phyloP scores from a whole-genome alignment of 2,888 invertebrate species.

The Choristoneura rosaceana region DNA sequence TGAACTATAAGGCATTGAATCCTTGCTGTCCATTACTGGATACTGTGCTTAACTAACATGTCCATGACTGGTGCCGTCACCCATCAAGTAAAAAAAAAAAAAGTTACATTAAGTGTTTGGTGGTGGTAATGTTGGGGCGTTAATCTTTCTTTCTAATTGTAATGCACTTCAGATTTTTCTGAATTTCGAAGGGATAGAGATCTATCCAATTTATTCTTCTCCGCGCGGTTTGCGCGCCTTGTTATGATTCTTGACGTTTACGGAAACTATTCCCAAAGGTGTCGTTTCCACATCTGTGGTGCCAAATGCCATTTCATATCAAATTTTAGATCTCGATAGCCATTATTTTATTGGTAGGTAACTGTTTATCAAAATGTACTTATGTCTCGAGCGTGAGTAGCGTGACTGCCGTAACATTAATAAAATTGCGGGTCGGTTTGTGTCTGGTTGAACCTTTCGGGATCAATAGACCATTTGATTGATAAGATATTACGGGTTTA shows the following conservation, averaged over 20 bases:
- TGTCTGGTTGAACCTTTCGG: slow-evolving; percentile 18
- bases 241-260: neutral
- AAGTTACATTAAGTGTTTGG: no score
- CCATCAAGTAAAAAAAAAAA: no score
- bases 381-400: slow-evolving; percentile 22
- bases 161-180: no score
- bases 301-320: neutral
- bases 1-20: no score
- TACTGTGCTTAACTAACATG: no score
- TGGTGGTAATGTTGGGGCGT: no score
- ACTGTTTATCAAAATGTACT: slow-evolving; percentile 24
- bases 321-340: neutral
- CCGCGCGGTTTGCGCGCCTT: no score
- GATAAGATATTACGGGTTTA: neutral
- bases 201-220: no score
- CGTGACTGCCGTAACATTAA: slow-evolving; percentile 21
- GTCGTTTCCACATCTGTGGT: slow-evolving; percentile 2
- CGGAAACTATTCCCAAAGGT: slow-evolving; percentile 14
- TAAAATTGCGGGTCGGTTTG: slow-evolving; percentile 6
- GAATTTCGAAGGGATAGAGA: no score
- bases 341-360: slow-evolving; percentile 3
- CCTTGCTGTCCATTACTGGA: no score
- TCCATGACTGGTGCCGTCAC: no score
- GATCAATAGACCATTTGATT: slow-evolving; percentile 2
- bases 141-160: no score